Evolutionary conservation across 2,888 invertebrate genomes (phyloP), one percentile per base, ranked within the genome.

Genomic region (Deilephila porcellus): DNA sequence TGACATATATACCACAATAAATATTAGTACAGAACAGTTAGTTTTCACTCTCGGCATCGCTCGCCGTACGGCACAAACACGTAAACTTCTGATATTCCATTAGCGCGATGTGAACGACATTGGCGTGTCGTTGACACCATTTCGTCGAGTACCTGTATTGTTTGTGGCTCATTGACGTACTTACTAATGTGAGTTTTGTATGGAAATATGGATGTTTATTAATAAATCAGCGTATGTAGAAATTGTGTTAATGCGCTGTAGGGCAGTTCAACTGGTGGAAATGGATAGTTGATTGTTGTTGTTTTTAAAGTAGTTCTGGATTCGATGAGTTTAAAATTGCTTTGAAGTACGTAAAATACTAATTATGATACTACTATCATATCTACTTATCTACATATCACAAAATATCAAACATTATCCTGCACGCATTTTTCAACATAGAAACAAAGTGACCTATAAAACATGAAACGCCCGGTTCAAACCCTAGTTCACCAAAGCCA

Each of bases 131-230:
- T 77, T 80, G 79, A 83, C 82, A 79, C 45, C 80, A 76, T 77
- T 82, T 83, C 86, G 85, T 85, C 85, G 84, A 78, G 79, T 81
- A 76, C 75, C 70, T 80, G 73, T 76, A 80, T 77, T 76, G 76
- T 71, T 72, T 67, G 52, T 52, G 25, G 45, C 25, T 34, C 32
- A 32, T 20, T 64, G 52, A 52, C 67, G 67, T 67, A 25, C 5
- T 37, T 45, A n/a, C 56, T 17, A 67, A 67, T 52, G 45, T 25
- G 52, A 45, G n/a, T 14, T 64, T 45, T 14, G 45, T 45, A 64
- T 64, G 20, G 64, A 25, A 17, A 56, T 56, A 56, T n/a, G n/a
- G 56, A 56, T n/a, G 19, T 56, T 56, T 56, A 56, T 56, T 56
- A 56, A 6, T 56, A 56, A n/a, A 56, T 56, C 19, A n/a, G 45